A percentile compares a stretch with the other conserved stretches of the same genome.
phyloP scores from a whole-genome alignment of 2,888 invertebrate species.

The Parascotia fuliginaria region DNA sequence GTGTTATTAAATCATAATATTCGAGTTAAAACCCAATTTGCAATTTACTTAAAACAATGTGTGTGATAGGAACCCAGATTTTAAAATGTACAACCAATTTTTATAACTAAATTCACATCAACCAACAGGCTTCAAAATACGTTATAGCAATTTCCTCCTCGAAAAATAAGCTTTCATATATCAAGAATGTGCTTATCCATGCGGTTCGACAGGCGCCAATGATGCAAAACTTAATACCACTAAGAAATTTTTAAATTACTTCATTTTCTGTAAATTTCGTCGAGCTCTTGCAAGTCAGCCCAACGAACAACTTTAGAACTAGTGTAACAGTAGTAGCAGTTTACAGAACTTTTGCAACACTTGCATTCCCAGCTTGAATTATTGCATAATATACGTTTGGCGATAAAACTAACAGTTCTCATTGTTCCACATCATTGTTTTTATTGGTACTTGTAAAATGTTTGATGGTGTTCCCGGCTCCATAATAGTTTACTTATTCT shows the following conservation, averaged over 20 bases:
- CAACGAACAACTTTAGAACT: conserved; percentile 55
- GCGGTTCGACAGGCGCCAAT: conserved; percentile 48
- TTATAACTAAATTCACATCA: background rate
- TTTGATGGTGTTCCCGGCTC: conserved; percentile 42
- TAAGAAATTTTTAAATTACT: conserved; percentile 57
- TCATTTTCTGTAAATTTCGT: conserved; percentile 58
- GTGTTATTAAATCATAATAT: no score
- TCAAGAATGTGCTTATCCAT: conserved; percentile 40
- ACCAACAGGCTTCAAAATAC: background rate
- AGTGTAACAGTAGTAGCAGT: conserved; percentile 51
- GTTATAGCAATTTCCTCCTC: background rate
- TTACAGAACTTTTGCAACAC: conserved; percentile 64
- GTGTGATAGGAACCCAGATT: no score
- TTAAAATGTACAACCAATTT: no score
- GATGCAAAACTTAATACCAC: conserved; percentile 51
- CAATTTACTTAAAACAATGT: no score
- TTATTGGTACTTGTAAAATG: conserved; percentile 68
- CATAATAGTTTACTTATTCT: conserved; percentile 36
- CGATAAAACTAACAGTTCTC: conserved; percentile 68
- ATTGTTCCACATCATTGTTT: conserved; percentile 65
- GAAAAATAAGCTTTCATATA: conserved; percentile 9
- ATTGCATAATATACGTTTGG: conserved; percentile 69
- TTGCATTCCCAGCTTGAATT: conserved; percentile 73
- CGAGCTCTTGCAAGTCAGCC: conserved; percentile 49
- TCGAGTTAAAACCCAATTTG: no score